These are phyloP conservation scores for Perodicticus potto DNA, from an alignment of 2,797 vertebrate genomes.

Conservation along the genomic window DNA sequence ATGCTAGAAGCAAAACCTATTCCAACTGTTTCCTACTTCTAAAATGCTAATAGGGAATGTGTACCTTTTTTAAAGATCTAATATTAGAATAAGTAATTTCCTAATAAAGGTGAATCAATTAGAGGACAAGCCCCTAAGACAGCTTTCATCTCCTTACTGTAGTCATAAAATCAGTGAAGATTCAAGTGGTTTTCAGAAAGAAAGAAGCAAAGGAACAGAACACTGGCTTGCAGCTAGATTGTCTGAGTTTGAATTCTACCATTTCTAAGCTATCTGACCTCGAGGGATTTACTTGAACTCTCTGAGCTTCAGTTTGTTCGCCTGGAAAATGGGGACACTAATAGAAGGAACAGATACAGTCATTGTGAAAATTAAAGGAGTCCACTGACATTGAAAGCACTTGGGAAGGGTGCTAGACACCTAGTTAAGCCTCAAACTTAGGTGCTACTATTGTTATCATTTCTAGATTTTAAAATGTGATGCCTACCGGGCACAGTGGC, in stretches of 20 bases:
- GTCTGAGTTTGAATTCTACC: not conserved
- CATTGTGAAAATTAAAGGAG: constrained; percentile 4
- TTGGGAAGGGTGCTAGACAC: not conserved
- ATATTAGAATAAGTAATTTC: constrained; percentile 41
- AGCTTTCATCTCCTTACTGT: not conserved
- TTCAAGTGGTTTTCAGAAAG: constrained; percentile 29
- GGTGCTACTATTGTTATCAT: not conserved
- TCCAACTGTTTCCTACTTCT: constrained; percentile 38
- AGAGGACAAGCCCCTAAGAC: not conserved
- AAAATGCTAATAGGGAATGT: constrained; percentile 56
- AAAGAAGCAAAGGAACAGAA: not conserved
- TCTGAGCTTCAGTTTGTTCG: constrained; percentile 29
- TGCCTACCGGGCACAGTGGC: too few species aligned
- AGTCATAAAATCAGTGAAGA: constrained; percentile 25
- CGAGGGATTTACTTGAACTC: not conserved
- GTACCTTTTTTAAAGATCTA: constrained; percentile 51
- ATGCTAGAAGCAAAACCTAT: constrained; percentile 57
- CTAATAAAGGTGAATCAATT: constrained; percentile 49
- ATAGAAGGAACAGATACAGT: not conserved
- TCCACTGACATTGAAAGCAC: constrained; percentile 1
- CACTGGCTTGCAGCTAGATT: constrained; percentile 13
- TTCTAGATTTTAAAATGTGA: not conserved
- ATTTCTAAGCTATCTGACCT: not conserved
- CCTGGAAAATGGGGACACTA: constrained; percentile 40
- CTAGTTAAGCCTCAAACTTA: constrained; percentile 2